These are phyloP conservation scores for Eupithecia exiguata DNA, from an alignment of 2,888 invertebrate species.

Conservation along the genomic window DNA sequence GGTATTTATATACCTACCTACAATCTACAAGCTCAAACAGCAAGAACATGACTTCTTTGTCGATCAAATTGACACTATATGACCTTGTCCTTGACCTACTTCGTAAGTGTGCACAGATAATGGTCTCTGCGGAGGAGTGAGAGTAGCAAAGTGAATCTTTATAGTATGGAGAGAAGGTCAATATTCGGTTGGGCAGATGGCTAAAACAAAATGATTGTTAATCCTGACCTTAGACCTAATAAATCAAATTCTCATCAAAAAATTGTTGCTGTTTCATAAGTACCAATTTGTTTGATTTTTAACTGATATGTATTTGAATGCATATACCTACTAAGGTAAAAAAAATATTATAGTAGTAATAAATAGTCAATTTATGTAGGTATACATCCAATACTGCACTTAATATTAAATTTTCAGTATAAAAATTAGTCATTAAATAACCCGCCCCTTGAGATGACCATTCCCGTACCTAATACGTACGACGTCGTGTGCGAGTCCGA, in stretches of 20 bases:
- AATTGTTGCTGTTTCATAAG: background rate
- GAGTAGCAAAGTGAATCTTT: conserved; percentile 5
- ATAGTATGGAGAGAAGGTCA: background rate
- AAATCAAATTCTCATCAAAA: background rate
- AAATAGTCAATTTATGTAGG: too few relatives aligned
- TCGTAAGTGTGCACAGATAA: conserved; percentile 35
- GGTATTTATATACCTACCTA: background rate
- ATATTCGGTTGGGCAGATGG: background rate
- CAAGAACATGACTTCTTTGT: conserved; percentile 51
- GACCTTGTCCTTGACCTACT: conserved; percentile 64
- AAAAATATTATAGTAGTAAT: too few relatives aligned
- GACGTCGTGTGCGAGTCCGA: too few relatives aligned
- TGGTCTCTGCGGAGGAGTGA: background rate
- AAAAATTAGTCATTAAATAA: too few relatives aligned
- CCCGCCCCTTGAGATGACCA: too few relatives aligned
- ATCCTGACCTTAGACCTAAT: background rate
- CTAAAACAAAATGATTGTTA: background rate
- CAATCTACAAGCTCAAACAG: conserved; percentile 17
- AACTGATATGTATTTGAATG: background rate
- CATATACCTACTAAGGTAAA: too few relatives aligned
- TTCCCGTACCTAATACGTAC: too few relatives aligned
- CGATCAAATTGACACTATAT: conserved; percentile 62
- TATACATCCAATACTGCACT: too few relatives aligned
- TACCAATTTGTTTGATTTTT: background rate
- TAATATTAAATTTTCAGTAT: too few relatives aligned